These are phyloP conservation scores for Amia ocellicauda DNA, from an alignment of 2,113 vertebrate genomes.

Conservation along the genomic window DNA sequence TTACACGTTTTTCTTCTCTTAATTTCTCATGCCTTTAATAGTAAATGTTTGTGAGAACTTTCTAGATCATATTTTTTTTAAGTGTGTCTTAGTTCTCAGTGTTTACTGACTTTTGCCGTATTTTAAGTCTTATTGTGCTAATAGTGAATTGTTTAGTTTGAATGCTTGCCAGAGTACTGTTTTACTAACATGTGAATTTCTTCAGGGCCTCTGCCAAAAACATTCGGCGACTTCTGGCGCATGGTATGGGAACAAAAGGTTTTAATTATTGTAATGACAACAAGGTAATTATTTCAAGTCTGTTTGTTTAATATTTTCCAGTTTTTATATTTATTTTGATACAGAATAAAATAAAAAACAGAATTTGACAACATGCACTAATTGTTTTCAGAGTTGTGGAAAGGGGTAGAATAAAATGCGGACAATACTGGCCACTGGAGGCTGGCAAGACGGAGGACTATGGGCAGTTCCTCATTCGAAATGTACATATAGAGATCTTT, in stretches of 20 bases:
- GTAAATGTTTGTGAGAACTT: too few species aligned
- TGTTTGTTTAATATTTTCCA: conserved; percentile 2
- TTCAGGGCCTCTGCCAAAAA: conserved; percentile 73
- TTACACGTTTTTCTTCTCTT: too few species aligned
- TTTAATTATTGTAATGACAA: conserved; percentile 75
- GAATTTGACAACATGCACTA: not conserved
- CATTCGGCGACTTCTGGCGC: conserved; percentile 71
- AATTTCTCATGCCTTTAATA: too few species aligned
- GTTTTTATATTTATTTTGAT: not conserved
- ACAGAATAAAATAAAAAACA: too few species aligned
- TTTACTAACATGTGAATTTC: not conserved
- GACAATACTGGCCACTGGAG: conserved; percentile 74
- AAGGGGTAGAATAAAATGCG: conserved; percentile 68
- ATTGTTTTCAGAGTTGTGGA: conserved; percentile 62
- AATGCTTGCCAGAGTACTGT: not conserved
- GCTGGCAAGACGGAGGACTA: conserved; percentile 62
- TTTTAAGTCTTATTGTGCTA: not conserved
- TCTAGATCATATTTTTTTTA: not conserved
- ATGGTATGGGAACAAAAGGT: conserved; percentile 79
- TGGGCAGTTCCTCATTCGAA: conserved; percentile 62
- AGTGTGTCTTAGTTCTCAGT: too few species aligned
- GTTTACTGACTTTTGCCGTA: too few species aligned
- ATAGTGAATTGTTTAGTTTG: not conserved
- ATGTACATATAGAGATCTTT: conserved; percentile 61
- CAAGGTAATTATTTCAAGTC: conserved; percentile 51